Conservation (phyloP, 2,113 vertebrate genomes). For the Limnothrissa miodon region DNA sequence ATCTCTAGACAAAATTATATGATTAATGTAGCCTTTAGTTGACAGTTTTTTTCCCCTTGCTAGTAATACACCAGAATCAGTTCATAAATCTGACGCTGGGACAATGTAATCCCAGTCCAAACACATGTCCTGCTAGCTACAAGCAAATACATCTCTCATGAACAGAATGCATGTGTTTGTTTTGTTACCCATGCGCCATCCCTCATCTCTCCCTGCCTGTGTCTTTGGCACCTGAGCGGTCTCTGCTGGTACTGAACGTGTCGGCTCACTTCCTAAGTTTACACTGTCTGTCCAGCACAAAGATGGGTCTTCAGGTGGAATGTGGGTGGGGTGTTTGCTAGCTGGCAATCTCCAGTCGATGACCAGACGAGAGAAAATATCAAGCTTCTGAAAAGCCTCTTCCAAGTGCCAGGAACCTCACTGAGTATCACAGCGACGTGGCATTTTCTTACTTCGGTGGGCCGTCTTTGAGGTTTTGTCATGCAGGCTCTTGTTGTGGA, state of each 20-base stretch:
- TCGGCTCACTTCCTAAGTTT: neutral
- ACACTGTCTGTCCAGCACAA: neutral
- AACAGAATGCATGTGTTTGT: neutral
- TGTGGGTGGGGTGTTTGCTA: neutral
- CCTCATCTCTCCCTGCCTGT: neutral
- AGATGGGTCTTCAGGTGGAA: neutral
- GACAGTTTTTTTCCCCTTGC: too few relatives aligned
- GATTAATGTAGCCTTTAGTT: too few relatives aligned
- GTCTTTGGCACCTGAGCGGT: neutral
- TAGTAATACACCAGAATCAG: neutral
- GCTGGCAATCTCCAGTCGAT: neutral
- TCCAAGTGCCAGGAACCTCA: neutral
- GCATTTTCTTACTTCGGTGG: neutral
- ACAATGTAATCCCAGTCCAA: neutral
- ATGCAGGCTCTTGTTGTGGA: neutral
- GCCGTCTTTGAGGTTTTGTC: neutral
- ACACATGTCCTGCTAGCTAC: neutral
- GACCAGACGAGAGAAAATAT: neutral
- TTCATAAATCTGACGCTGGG: neutral
- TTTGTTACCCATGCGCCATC: neutral
- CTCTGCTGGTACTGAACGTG: neutral
- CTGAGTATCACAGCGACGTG: neutral
- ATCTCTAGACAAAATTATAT: neutral
- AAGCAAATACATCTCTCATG: neutral
- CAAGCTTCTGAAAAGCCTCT: neutral